phyloP scores from a whole-genome alignment of 2,888 invertebrate species.

The Plagiodera versicolora region DNA sequence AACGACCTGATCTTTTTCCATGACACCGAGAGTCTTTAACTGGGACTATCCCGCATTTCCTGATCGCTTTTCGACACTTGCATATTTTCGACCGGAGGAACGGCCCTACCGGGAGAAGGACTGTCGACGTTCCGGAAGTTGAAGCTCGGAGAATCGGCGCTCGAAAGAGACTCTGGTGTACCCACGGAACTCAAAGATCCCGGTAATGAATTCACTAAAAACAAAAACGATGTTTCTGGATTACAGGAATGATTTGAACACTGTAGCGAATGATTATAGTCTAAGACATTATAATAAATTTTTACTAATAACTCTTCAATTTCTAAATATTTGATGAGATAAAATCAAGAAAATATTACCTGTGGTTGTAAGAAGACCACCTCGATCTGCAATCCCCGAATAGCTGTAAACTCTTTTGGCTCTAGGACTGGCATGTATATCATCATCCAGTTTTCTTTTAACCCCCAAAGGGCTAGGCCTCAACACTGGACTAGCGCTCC shows the following conservation, averaged over 20 bases:
- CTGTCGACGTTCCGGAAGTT: conserved; percentile 60
- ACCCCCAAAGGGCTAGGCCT: conserved; percentile 68
- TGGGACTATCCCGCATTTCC: conserved; percentile 53
- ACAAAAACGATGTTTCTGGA: too few species aligned
- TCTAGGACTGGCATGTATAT: conserved; percentile 51
- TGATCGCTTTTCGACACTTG: conserved; percentile 51
- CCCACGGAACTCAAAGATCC: conserved; percentile 62
- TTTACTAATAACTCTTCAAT: too few species aligned
- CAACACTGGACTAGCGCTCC: conserved; percentile 66
- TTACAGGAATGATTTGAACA: too few species aligned
- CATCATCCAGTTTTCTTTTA: conserved; percentile 67
- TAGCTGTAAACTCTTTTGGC: conserved; percentile 55
- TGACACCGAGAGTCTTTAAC: conserved; percentile 45
- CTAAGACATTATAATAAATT: too few species aligned
- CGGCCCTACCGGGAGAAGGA: conserved; percentile 56
- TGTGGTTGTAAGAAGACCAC: conserved; percentile 53
- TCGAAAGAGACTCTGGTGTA: conserved; percentile 64
- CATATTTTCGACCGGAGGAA: conserved; percentile 46
- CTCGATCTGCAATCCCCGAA: conserved; percentile 43
- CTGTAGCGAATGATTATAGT: too few species aligned
- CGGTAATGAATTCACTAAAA: conserved; percentile 48
- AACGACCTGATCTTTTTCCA: too few species aligned
- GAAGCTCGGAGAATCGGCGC: conserved; percentile 63
- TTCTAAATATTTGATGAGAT: too few species aligned
- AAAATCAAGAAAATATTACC: conserved; percentile 29